These are phyloP conservation scores for Ceyx margarethae DNA, from an alignment of 2,113 vertebrate species.

Conservation along the genomic window DNA sequence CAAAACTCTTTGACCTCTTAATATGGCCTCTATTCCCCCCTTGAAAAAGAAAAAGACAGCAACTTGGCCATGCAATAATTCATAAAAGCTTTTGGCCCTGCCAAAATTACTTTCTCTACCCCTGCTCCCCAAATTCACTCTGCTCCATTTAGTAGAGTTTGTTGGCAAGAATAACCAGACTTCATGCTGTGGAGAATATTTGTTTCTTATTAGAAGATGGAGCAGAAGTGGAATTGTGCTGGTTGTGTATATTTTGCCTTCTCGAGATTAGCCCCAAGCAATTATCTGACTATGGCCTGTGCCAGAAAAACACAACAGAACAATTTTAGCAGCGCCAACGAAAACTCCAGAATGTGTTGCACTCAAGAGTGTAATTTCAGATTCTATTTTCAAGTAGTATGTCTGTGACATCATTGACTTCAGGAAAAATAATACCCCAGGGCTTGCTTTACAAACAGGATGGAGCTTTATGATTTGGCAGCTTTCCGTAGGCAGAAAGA, in stretches of 20 bases:
- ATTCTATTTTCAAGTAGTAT: constrained; percentile 69
- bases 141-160: constrained; percentile 6
- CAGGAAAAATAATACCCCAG: constrained; percentile 66
- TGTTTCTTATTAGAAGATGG: constrained; percentile 51
- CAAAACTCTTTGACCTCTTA: constrained; percentile 10
- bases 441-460: constrained; percentile 64
- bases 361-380: constrained; percentile 69
- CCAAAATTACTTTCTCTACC: not conserved
- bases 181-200: constrained; percentile 50
- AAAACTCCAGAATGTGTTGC: constrained; percentile 65
- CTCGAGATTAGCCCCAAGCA: constrained; percentile 61
- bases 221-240: constrained; percentile 50
- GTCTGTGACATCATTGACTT: constrained; percentile 69
- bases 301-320: constrained; percentile 66
- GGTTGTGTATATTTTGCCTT: constrained; percentile 60
- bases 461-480: constrained; percentile 68
- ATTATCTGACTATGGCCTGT: constrained; percentile 58
- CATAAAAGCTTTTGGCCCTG: not conserved
- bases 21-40: not conserved
- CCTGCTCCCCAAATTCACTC: not conserved
- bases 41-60: not conserved
- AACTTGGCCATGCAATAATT: not conserved
- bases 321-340: constrained; percentile 64
- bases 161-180: constrained; percentile 4
- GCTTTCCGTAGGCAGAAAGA: constrained; percentile 40